Evolutionary conservation across 64 coral and sea anemone genomes (phyloP), one percentile per base, ranked within the genome.

Genomic region (Pocillopora damicornis): DNA sequence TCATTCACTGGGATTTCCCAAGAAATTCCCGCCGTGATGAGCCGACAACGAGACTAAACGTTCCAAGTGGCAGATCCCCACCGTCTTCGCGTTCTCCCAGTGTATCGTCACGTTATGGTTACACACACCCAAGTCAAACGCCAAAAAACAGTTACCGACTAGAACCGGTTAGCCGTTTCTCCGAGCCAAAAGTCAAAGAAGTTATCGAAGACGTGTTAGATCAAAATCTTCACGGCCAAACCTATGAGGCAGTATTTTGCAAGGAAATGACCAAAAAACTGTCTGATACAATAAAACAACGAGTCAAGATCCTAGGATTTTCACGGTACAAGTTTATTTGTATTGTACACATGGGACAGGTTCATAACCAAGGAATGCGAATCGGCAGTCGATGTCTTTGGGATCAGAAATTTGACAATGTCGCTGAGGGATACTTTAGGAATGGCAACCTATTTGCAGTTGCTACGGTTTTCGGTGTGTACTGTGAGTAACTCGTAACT

Each of bases 1-100:
- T 95, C 13, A 79, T 93, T 79, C 97, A 99, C 59, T 80, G 93
- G 25, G 97, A 99, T 79, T 95, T 92, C 15, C 97, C 97, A 0
- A 74, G 64, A 76, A 76, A 81, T 76, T 38, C 74, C 36, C 91
- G 91, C 36, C 78, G 61, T 15, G 94, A 92, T 58, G 91, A 97
- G 22, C 76, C 42, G 4, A 58, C 69, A 5, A 34, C 82, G 2
- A 75, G 59, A 15, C 57, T 84, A 20, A 59, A 82, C n/a, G 65
- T 85, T 42, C 38, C 77, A 15, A 78, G 76, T 13, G 60, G 22
- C 76, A 64, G 63, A 65, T 61, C 86, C 51, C 89, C 91, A 9
- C 78, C 91, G 71, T 84, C 60, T 42, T 97, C 91, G 2, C 83
- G 94, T 18, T 88, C 94, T 80, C 62, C 94, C 0, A 97, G 94